phyloP scores from a whole-genome alignment of 2,797 vertebrate genomes.

The Bradypus variegatus region DNA sequence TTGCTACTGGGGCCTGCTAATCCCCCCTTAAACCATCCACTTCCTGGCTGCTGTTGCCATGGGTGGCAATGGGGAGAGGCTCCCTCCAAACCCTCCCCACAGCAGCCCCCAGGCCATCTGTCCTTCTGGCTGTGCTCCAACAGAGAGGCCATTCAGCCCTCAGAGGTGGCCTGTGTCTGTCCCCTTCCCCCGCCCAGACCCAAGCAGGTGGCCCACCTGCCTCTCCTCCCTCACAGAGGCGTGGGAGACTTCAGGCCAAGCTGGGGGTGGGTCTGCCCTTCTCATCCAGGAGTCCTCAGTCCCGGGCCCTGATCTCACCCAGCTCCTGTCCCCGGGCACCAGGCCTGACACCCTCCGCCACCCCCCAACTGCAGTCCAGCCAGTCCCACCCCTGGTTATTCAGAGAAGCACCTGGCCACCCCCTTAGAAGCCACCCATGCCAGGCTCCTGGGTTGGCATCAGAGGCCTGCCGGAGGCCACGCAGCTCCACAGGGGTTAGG shows the following conservation, averaged over 20 bases:
- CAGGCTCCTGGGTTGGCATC: background rate
- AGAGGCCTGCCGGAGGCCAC: background rate
- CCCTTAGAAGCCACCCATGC: background rate
- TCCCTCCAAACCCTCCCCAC: background rate
- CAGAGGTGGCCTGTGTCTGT: background rate
- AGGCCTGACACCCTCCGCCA: background rate
- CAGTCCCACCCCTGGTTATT: background rate
- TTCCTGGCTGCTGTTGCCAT: background rate
- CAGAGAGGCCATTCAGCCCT: slow-evolving; percentile 9
- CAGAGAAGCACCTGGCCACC: background rate
- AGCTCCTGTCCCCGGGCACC: background rate
- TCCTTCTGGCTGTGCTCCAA: background rate
- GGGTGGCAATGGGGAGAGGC: background rate
- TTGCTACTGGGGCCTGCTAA: background rate
- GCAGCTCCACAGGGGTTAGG: background rate
- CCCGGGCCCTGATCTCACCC: background rate
- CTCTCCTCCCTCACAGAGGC: background rate
- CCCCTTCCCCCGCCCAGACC: background rate
- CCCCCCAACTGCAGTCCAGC: background rate
- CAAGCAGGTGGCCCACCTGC: slow-evolving; percentile 37
- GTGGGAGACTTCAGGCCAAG: background rate
- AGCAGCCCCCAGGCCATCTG: slow-evolving; percentile 43
- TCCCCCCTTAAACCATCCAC: background rate
- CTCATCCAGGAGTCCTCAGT: background rate
- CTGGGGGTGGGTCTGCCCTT: background rate